Evolutionary conservation across 1,140 invertebrate genomes (phyloP), one percentile per base, ranked within the genome.

Genomic region (Armadillidium nasatum): DNA sequence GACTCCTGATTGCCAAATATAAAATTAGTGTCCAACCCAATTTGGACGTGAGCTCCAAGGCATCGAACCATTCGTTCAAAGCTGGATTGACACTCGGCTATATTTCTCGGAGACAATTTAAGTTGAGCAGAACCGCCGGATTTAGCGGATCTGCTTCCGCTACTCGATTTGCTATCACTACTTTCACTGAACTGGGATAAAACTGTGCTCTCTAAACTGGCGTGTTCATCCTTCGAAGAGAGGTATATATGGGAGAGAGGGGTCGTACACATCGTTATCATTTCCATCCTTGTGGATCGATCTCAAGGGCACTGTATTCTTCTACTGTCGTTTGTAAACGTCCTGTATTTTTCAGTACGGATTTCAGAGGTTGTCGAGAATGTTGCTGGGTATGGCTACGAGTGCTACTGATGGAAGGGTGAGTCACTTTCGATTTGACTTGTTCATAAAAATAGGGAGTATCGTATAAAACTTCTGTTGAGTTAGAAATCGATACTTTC

Each of bases 1-100:
- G 76, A 54, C 79, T 80, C 72, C 78, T 80, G 75, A 81, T 77
- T 70, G 77, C 81, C 46, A 75, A 75, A 54, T 81, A 81, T 43
- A 81, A 78, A 23, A 80, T 60, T 15, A 81, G 44, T 0, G 79
- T 78, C 81, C 79, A 80, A 13, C 81, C 81, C 11, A 81, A 21
- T 11, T 76, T 78, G 0, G 73, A 71, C 4, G 81, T 80, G 22
- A 74, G 69, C 0, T 73, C 54, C 11, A 81, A 19, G 13, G 78
- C 69, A 19, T 81, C 66, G 66, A 80, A 76, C 81, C 81, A 81
- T 33, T 77, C 74, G 60, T 78, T 60, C 15, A 81, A 71, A 13
- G 70, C 70, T 7, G 78, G 80, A 15, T 74, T 74, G 6, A 74
- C 72, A 22, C 71, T 76, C n/a, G 10, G 72, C 73, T 7, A 78